These are phyloP conservation scores for Drosophila vallismaia DNA, from an alignment of 2,888 invertebrate species.

Conservation along the genomic window DNA sequence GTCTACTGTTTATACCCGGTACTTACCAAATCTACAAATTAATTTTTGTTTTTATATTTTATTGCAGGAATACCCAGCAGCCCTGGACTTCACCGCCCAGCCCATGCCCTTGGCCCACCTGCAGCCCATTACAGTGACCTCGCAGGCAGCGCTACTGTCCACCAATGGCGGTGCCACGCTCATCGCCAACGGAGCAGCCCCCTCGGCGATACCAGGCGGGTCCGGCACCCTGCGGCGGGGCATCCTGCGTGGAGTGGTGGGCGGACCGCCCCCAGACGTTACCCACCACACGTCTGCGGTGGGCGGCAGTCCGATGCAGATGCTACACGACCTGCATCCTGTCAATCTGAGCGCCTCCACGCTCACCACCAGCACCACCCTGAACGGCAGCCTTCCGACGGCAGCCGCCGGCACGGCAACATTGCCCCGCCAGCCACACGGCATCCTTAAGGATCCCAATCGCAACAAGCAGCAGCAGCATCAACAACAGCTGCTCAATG, in stretches of 20 bases:
- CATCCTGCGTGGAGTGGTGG: constrained; percentile 82
- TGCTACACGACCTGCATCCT: constrained; percentile 81
- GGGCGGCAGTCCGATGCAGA: constrained; percentile 63
- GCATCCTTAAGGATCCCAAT: constrained; percentile 87
- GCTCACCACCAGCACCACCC: constrained; percentile 81
- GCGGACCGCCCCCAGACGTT: constrained; percentile 83
- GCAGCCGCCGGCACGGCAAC: constrained; percentile 69
- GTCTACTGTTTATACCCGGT: too few species aligned
- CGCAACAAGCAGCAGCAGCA: constrained; percentile 86
- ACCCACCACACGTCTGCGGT: constrained; percentile 82
- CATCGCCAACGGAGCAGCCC: constrained; percentile 67
- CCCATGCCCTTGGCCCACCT: constrained; percentile 81
- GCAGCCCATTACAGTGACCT: constrained; percentile 76
- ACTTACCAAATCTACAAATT: neutral
- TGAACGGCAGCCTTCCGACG: constrained; percentile 81
- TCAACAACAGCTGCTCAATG: constrained; percentile 84
- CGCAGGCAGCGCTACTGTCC: constrained; percentile 74
- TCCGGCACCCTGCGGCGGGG: constrained; percentile 82
- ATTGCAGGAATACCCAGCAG: constrained; percentile 83
- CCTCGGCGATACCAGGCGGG: constrained; percentile 49
- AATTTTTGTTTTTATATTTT: neutral
- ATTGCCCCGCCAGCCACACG: constrained; percentile 86
- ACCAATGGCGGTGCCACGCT: constrained; percentile 70
- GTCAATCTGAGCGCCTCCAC: constrained; percentile 82
- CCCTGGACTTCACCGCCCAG: constrained; percentile 81